Evolutionary conservation across 2,888 invertebrate genomes (phyloP), one percentile per base, ranked within the genome.

Genomic region (Apotomis capreana): DNA sequence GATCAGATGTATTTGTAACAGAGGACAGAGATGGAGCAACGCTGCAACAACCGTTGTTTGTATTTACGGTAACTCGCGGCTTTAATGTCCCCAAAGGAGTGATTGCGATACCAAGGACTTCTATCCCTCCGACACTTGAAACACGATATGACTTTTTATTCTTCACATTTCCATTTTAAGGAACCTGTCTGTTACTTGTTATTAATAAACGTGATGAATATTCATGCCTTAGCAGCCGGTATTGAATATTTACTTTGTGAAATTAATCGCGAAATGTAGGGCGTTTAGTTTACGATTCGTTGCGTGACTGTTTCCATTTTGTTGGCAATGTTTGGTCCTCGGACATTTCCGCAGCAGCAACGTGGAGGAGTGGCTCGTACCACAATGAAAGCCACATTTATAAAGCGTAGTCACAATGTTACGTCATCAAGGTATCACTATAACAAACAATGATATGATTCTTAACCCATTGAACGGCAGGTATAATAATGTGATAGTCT

Each of bases 231-330:
- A 13, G 26, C 26, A 44, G 69, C 57, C 36, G 44, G 51, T 68
- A 69, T 73, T 65, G 63, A 67, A 73, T 73, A 70, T 70, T 73
- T 61, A 63, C 63, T 61, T 64, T 9, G 65, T 70, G 61, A 73
- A 70, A 68, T 74, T 73, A 73, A 67, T 76, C 70, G 68, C 74
- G 57, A 69, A 55, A 73, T 74, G 74, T 67, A 71, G 71, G 75
- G 70, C 70, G 74, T 77, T 78, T 77, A 68, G 76, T 67, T 70
- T 68, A 70, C 65, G 77, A 78, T 77, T 77, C 77, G 73, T 87
- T 80, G 87, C 88, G 87, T 89, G 88, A 85, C 86, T 69, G 74
- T 74, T 78, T 79, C 79, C 83, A 88, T 88, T 72, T 87, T 84
- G 79, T 78, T 46, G 68, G 77, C 75, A 74, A 78, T 80, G 80